These are phyloP conservation scores for Caradrina clavipalpis DNA, from an alignment of 2,888 invertebrate genomes.

Conservation along the genomic window DNA sequence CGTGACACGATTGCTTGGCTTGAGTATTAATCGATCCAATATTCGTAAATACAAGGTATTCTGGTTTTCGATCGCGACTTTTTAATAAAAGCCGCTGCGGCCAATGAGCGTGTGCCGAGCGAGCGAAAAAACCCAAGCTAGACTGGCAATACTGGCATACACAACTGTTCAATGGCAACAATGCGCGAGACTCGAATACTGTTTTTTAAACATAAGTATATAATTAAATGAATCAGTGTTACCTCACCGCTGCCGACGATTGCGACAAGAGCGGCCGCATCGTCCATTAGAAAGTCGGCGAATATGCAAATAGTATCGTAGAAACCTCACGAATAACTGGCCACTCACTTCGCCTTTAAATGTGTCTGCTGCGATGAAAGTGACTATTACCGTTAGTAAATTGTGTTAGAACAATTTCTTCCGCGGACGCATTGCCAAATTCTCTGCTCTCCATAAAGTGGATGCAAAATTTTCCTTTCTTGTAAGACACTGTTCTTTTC, in stretches of 20 bases:
- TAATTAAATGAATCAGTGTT: conserved; percentile 89
- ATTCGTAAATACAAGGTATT: conserved; percentile 79
- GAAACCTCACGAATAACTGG: conserved; percentile 91
- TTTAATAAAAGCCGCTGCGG: conserved; percentile 74
- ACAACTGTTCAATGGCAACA: conserved; percentile 79
- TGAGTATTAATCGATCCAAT: conserved; percentile 76
- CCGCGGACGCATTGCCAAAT: conserved; percentile 78
- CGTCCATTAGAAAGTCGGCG: conserved; percentile 91
- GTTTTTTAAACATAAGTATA: conserved; percentile 79
- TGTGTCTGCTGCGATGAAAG: conserved; percentile 90
- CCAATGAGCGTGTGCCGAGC: conserved; percentile 74
- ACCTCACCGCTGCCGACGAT: conserved; percentile 88
- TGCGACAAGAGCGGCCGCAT: conserved; percentile 90
- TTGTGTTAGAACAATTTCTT: conserved; percentile 87
- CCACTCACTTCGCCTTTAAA: conserved; percentile 90
- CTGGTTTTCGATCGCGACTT: conserved; percentile 79
- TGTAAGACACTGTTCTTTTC: conserved; percentile 63
- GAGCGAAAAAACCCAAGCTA: conserved; percentile 77
- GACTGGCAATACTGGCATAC: conserved; percentile 64
- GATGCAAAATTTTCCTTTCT: conserved; percentile 64
- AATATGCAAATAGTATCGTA: conserved; percentile 91
- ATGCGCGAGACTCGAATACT: conserved; percentile 81
- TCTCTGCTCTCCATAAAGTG: conserved; percentile 62
- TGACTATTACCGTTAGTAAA: conserved; percentile 89
- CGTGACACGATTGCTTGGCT: conserved; percentile 72